Evolutionary conservation across 1,140 invertebrate species (phyloP).

Genomic region (Dendroctonus valens): DNA sequence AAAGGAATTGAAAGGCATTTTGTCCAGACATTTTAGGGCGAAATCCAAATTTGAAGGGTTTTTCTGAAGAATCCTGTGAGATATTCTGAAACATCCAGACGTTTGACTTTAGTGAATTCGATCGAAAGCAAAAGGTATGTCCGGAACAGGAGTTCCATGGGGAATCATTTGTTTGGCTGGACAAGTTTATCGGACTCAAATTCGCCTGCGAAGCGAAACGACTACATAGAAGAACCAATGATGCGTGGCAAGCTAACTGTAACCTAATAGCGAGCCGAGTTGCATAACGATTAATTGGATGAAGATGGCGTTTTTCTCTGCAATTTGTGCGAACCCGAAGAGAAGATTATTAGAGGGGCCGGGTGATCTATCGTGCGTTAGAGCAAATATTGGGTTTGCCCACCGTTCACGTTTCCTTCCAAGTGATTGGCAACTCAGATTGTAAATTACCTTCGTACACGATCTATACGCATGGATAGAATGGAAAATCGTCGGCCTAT

Average conservation of each 20-base stretch:
- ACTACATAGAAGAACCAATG: slow-evolving; percentile 21
- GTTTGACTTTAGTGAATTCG: too few relatives aligned
- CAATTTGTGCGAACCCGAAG: background rate
- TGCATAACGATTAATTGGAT: slow-evolving; percentile 24
- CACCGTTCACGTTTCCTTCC: background rate
- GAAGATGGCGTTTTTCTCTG: slow-evolving; percentile 15
- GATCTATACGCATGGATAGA: slow-evolving; percentile 1
- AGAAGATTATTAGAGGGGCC: slow-evolving; percentile 16
- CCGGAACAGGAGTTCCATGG: background rate
- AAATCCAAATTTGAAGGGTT: too few relatives aligned
- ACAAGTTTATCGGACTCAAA: slow-evolving; percentile 18
- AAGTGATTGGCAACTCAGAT: slow-evolving; percentile 7
- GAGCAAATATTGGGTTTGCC: slow-evolving; percentile 21
- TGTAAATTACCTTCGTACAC: background rate
- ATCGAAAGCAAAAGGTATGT: too few relatives aligned
- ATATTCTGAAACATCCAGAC: too few relatives aligned
- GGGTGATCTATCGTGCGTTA: slow-evolving; percentile 23
- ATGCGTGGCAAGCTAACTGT: slow-evolving; percentile 18
- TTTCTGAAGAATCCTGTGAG: too few relatives aligned
- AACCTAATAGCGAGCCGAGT: slow-evolving; percentile 20
- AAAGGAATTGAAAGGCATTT: too few relatives aligned
- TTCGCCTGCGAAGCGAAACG: slow-evolving; percentile 18
- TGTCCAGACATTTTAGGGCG: too few relatives aligned
- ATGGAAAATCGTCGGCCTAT: background rate
- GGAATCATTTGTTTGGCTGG: slow-evolving; percentile 20